These are phyloP conservation scores for Galerucella calmariensis DNA, from an alignment of 2,888 invertebrate genomes.

Conservation along the genomic window DNA sequence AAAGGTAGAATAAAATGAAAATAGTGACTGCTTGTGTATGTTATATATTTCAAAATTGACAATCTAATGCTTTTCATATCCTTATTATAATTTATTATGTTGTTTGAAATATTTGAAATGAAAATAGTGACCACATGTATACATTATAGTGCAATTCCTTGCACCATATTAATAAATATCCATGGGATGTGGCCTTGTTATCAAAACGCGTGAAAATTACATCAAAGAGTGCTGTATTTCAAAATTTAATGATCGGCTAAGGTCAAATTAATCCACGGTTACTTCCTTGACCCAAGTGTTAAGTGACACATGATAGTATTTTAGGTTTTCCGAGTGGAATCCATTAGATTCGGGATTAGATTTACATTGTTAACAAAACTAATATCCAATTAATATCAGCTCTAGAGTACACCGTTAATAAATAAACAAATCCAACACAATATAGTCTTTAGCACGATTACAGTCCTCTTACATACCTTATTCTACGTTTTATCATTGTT, in stretches of 20 bases:
- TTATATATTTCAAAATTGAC: no score
- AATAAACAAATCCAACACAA: neutral
- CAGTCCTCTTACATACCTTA: neutral
- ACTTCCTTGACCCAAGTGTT: slow-evolving; percentile 35
- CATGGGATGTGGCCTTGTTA: slow-evolving; percentile 10
- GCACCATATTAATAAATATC: slow-evolving; percentile 13
- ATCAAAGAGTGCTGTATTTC: slow-evolving; percentile 25
- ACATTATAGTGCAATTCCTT: no score
- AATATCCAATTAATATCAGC: no score
- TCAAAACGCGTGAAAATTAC: slow-evolving; percentile 13
- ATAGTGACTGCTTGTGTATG: no score
- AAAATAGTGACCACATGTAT: no score
- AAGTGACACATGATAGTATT: slow-evolving; percentile 32
- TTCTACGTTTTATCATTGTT: neutral
- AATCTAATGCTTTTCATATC: no score
- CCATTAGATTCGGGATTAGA: neutral
- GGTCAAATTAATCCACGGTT: slow-evolving; percentile 33
- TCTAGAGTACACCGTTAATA: no score
- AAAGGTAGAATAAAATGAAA: no score
- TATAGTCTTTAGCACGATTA: neutral
- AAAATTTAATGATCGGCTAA: slow-evolving; percentile 24
- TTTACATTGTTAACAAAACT: no score
- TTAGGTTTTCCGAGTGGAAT: slow-evolving; percentile 17
- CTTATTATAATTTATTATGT: no score
- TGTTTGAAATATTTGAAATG: no score